phyloP scores from a whole-genome alignment of 1,140 invertebrate species.

The Heliothis virescens region DNA sequence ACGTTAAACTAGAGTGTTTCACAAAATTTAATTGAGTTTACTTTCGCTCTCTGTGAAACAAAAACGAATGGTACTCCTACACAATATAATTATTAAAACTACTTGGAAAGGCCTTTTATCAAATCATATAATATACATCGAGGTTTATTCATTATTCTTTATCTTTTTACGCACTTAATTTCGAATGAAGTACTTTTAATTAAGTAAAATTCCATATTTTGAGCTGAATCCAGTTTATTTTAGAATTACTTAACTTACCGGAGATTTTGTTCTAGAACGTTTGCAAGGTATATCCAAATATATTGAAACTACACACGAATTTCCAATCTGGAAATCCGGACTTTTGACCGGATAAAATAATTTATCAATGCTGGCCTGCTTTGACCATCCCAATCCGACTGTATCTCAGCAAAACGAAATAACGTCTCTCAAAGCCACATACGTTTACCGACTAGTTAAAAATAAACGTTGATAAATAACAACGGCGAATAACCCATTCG shows the following conservation, averaged over 20 bases:
- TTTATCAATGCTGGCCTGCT: slow-evolving; percentile 25
- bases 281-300: background rate
- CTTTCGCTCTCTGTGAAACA: background rate
- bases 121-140: too few relatives aligned
- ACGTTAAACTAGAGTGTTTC: background rate
- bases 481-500: slow-evolving; percentile 55
- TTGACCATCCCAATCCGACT: background rate
- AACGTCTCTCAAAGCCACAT: background rate
- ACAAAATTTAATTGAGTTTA: background rate
- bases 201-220: background rate
- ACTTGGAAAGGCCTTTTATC: too few relatives aligned
- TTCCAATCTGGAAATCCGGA: slow-evolving; percentile 12
- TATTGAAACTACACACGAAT: slow-evolving; percentile 15
- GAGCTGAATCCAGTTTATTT: background rate
- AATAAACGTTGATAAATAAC: slow-evolving; percentile 43
- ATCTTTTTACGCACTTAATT: too few relatives aligned
- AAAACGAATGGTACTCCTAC: background rate
- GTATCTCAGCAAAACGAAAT: slow-evolving; percentile 23
- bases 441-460: slow-evolving; percentile 15
- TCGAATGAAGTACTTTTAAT: too few relatives aligned
- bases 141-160: too few relatives aligned
- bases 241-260: background rate
- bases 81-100: background rate
- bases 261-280: background rate
- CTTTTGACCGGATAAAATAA: slow-evolving; percentile 37